These are phyloP conservation scores for Pachliopta kotzebuea DNA, from an alignment of 2,888 invertebrate genomes.

Conservation along the genomic window DNA sequence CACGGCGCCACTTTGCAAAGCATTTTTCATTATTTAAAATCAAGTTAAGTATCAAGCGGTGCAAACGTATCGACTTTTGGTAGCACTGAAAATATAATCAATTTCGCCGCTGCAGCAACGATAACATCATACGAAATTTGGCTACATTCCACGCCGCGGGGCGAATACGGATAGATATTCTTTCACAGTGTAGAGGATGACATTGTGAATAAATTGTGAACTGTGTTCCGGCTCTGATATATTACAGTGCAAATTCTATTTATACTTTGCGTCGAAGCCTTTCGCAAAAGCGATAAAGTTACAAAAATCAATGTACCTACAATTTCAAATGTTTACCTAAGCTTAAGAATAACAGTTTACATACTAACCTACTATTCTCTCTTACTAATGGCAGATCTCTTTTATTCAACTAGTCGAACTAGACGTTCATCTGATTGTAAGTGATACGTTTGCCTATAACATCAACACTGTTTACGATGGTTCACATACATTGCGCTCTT, in stretches of 20 bases:
- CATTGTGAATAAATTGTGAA: conserved; percentile 65
- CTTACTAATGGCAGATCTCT: no score
- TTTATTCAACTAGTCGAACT: no score
- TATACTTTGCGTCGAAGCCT: conserved; percentile 37
- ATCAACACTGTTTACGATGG: no score
- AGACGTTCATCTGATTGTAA: no score
- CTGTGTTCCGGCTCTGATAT: conserved; percentile 62
- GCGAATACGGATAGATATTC: conserved; percentile 26
- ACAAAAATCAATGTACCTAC: neutral
- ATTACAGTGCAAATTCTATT: conserved; percentile 69
- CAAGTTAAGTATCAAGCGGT: conserved; percentile 8
- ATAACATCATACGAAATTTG: conserved; percentile 24
- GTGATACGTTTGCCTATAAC: no score
- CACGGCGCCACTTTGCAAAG: neutral
- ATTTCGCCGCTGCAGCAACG: conserved; percentile 24
- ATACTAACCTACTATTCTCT: no score
- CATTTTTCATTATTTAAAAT: conserved; percentile 15
- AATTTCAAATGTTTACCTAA: no score
- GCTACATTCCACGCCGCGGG: conserved; percentile 26
- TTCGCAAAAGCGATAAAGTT: neutral
- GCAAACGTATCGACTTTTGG: conserved; percentile 20
- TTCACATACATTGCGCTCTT: no score
- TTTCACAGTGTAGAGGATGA: conserved; percentile 35
- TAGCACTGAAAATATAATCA: conserved; percentile 23
- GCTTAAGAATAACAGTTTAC: no score